Evolutionary conservation across 1,140 invertebrate genomes (phyloP), one percentile per base, ranked within the genome.

Genomic region (Goniozus legneri): DNA sequence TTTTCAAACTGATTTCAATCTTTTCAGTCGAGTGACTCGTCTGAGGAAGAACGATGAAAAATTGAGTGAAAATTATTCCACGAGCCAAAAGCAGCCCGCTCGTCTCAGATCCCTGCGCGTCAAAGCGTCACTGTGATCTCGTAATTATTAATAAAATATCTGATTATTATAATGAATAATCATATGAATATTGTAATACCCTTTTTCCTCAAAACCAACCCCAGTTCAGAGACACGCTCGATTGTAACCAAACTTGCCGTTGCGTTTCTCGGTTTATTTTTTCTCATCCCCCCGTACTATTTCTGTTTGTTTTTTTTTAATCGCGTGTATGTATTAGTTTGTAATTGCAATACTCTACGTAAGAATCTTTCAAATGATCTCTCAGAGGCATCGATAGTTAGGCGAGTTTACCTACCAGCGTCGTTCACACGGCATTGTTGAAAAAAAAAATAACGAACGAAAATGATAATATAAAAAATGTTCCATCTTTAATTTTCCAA

Each of bases 91-190:
- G 44, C 70, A 73, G 71, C 67, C 70, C 69, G 66, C 69, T 65
- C 67, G 57, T 57, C 70, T 60, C 65, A 74, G 72, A 73, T 76
- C 67, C 72, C 71, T 72, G 71, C 72, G 65, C 71, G 72, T 76
- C 73, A 75, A 76, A 76, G 73, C 73, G 71, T 76, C 71, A 74
- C 73, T 76, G 72, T 76, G 73, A 75, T 76, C 72, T 75, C 73
- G 69, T 75, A 73, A 75, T 66, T 67, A 73, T 67, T 75, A 72
- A 69, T 71, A 65, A 72, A 70, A 73, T 72, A 74, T 73, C 62
- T 69, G 69, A 71, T 69, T 71, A 71, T 74, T 64, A 62, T 72
- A 69, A 67, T 42, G 44, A 69, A 66, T 75, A 74, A 75, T 70
- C 69, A 60, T 67, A 71, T 65, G 54, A 63, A 73, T 71, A 75